Evolutionary conservation across 1,140 invertebrate species (phyloP).

Genomic region (Musca vetustissima): DNA sequence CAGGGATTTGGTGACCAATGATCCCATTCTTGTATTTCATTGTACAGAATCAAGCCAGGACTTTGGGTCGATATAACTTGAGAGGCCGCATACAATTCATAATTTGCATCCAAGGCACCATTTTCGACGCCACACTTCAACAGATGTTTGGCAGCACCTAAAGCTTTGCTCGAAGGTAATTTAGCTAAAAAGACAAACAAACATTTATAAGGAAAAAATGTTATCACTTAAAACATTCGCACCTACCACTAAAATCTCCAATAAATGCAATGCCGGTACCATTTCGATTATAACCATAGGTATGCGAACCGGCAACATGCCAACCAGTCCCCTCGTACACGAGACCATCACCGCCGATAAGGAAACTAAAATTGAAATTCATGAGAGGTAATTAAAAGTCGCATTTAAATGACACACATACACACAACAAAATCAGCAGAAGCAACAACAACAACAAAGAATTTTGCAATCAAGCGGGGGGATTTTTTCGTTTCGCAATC

Average conservation of each 20-base stretch:
- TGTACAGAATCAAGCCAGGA: slow-evolving; percentile 66
- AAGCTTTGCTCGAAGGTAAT: slow-evolving; percentile 58
- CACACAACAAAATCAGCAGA: too few species aligned
- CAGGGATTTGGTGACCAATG: slow-evolving; percentile 39
- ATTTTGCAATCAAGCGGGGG: too few species aligned
- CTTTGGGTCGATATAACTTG: slow-evolving; percentile 64
- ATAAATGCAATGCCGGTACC: slow-evolving; percentile 72
- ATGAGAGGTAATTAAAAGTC: background rate
- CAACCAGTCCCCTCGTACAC: slow-evolving; percentile 78
- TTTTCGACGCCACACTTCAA: slow-evolving; percentile 64
- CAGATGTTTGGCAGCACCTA: slow-evolving; percentile 62
- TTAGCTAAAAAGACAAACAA: slow-evolving; percentile 56
- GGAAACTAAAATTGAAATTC: slow-evolving; percentile 60
- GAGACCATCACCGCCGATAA: slow-evolving; percentile 75
- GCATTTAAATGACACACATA: background rate
- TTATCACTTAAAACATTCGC: too few species aligned
- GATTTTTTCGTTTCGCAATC: too few species aligned
- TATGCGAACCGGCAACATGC: slow-evolving; percentile 72
- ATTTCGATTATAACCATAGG: slow-evolving; percentile 65
- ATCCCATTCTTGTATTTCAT: slow-evolving; percentile 56
- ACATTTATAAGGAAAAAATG: too few species aligned
- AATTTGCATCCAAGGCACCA: slow-evolving; percentile 61
- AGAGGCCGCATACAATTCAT: slow-evolving; percentile 63
- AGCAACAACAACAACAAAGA: too few species aligned
- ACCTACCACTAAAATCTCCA: slow-evolving; percentile 65